Percentiles rank a stretch among this genome's conserved stretches.
Evolutionary conservation across 2,797 vertebrate species (phyloP).

Genomic region (Poeciliopsis gracilis): DNA sequence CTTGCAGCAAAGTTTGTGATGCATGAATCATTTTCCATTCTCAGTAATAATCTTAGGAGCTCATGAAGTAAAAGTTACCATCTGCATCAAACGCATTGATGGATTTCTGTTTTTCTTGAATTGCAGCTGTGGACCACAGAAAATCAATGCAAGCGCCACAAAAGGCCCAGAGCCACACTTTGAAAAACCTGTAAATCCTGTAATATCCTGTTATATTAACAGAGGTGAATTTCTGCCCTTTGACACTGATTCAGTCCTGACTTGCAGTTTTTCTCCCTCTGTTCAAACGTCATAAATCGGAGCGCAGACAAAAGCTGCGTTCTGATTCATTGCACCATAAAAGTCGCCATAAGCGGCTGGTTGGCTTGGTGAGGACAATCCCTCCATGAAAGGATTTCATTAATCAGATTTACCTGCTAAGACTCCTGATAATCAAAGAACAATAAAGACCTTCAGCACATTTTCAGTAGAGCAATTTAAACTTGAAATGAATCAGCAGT

Average conservation of each 20-base stretch:
- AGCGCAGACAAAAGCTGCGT: not conserved
- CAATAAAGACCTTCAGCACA: not conserved
- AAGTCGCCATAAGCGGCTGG: not conserved
- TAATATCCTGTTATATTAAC: not conserved
- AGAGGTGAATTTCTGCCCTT: not conserved
- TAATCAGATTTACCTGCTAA: slow-evolving; percentile 6
- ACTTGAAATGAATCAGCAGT: not conserved
- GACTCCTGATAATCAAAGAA: not conserved
- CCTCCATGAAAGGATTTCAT: not conserved
- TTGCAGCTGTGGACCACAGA: no score
- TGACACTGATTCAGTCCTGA: not conserved
- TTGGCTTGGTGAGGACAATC: not conserved
- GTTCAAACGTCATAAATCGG: not conserved
- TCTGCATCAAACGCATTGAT: no score
- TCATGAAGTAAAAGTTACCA: no score
- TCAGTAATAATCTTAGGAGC: no score
- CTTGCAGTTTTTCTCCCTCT: not conserved
- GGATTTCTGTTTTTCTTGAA: no score
- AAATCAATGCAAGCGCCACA: no score
- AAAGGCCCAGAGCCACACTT: no score
- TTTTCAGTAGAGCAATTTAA: not conserved
- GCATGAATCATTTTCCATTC: no score
- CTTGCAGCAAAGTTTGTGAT: no score
- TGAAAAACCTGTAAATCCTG: not conserved
- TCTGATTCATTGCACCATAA: not conserved